Evolutionary conservation across 2,113 vertebrate genomes (phyloP).

Genomic region (Steatornis caripensis): DNA sequence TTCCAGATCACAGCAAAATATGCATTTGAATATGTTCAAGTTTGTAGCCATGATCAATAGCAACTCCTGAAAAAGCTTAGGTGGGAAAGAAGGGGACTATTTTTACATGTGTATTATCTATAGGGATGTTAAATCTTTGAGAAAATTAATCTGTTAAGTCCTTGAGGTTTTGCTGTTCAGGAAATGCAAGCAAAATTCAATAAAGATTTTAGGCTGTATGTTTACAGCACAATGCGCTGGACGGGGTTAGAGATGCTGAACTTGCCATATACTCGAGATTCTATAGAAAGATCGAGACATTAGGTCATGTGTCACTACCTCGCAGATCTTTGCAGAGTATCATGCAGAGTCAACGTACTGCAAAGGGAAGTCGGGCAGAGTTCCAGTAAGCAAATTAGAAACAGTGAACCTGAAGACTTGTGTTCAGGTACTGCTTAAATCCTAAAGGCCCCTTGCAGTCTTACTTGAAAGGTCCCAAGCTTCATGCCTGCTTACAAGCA

Average conservation of each 20-base stretch:
- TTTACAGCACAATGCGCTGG: background rate
- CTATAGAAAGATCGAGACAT: background rate
- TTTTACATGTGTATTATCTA: background rate
- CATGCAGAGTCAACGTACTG: background rate
- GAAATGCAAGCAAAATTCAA: background rate
- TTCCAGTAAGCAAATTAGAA: background rate
- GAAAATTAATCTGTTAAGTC: background rate
- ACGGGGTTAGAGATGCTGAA: background rate
- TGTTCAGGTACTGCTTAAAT: background rate
- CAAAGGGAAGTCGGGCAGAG: background rate
- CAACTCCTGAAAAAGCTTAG: background rate
- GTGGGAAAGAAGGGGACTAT: background rate
- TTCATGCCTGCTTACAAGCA: background rate
- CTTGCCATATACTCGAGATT: background rate
- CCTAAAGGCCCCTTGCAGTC: background rate
- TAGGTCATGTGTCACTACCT: background rate
- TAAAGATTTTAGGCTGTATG: background rate
- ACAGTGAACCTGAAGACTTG: background rate
- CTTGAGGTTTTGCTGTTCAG: background rate
- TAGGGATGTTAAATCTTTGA: background rate
- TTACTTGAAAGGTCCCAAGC: background rate
- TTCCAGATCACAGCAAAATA: background rate
- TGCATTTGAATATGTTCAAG: background rate
- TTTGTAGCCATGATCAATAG: background rate
- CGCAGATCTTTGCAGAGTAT: background rate